Evolutionary conservation across 2,113 vertebrate species (phyloP).

Genomic region (Callopanchax toddi): DNA sequence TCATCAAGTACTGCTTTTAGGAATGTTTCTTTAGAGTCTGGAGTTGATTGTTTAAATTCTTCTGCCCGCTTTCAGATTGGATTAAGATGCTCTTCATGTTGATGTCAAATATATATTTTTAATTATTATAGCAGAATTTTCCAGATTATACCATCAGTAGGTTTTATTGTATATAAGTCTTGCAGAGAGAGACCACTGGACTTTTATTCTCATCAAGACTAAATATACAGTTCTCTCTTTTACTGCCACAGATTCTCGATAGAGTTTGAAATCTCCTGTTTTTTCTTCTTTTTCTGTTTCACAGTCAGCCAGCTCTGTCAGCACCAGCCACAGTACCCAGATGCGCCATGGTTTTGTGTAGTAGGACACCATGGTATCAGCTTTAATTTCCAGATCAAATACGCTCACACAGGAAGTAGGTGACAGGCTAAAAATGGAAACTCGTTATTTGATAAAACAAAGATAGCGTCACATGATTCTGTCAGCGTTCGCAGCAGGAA

Average conservation of each 20-base stretch:
- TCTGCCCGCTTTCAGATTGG: no score
- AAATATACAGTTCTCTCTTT: constrained; percentile 30
- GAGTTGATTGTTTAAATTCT: no score
- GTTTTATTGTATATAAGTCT: no score
- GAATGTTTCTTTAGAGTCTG: no score
- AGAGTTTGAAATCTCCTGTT: no score
- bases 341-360: constrained; percentile 25
- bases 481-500: neutral
- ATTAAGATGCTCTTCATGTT: no score
- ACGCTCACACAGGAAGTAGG: neutral
- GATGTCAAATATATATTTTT: no score
- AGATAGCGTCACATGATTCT: constrained; percentile 3
- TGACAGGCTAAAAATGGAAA: constrained; percentile 1
- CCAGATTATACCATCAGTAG: no score
- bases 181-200: no score
- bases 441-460: constrained; percentile 5
- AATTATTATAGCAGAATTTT: no score
- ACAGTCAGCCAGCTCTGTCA: neutral
- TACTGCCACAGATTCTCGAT: neutral
- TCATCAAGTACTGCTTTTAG: no score
- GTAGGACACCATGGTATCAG: constrained; percentile 13
- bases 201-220: no score
- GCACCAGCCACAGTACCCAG: constrained; percentile 21
- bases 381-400: constrained; percentile 29
- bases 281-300: constrained; percentile 3